phyloP scores from a whole-genome alignment of 2,888 invertebrate species.

The Lochmaea crataegi region DNA sequence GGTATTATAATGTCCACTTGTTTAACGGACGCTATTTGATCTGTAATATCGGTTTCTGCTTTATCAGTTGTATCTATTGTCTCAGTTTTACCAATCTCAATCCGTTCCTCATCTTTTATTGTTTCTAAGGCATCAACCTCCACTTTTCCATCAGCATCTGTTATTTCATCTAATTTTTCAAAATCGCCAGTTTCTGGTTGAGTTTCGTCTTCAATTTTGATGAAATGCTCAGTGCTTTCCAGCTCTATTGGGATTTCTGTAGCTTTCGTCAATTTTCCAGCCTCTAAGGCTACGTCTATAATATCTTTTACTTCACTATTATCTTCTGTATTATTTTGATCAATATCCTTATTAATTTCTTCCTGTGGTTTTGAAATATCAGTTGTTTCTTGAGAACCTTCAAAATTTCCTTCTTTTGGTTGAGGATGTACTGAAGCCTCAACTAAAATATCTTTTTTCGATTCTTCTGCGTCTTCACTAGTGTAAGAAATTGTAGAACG shows the following conservation, averaged over 20 bases:
- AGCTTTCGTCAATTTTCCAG: constrained; percentile 18
- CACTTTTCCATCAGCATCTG: background rate
- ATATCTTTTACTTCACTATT: constrained; percentile 14
- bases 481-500: constrained; percentile 58
- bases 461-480: constrained; percentile 60
- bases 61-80: background rate
- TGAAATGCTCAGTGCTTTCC: background rate
- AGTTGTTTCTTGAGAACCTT: background rate
- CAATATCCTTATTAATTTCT: constrained; percentile 1
- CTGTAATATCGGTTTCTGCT: constrained; percentile 10
- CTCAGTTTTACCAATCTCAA: background rate
- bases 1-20: background rate
- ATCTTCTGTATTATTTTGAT: constrained; percentile 12
- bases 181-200: constrained; percentile 4
- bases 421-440: constrained; percentile 63
- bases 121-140: background rate
- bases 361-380: background rate
- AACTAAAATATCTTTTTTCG: constrained; percentile 57
- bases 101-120: too few species aligned
- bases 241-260: constrained; percentile 25
- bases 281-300: background rate
- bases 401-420: constrained; percentile 48
- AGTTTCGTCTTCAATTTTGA: constrained; percentile 12
- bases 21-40: background rate
- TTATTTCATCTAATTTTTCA: background rate